phyloP scores from a whole-genome alignment of 2,113 vertebrate species.

The Aix galericulata region DNA sequence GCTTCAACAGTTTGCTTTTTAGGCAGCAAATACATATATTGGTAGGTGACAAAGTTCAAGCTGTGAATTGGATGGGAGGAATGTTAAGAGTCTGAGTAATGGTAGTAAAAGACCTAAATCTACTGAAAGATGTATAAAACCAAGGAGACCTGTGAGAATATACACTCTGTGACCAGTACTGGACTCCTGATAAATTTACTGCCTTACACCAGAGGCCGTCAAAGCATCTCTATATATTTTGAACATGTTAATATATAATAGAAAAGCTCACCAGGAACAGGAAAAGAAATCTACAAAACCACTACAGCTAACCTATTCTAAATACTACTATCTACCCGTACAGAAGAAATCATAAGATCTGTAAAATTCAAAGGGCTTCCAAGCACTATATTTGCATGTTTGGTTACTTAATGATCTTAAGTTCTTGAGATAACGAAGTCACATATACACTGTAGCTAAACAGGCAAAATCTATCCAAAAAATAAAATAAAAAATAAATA shows the following conservation, averaged over 20 bases:
- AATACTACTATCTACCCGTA: not conserved
- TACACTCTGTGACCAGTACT: not conserved
- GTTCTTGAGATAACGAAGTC: not conserved
- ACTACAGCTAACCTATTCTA: not conserved
- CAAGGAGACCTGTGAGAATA: not conserved
- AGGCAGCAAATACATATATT: not conserved
- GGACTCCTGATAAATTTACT: not conserved
- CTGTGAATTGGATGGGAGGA: not conserved
- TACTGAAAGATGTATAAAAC: not conserved
- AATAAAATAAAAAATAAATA: not conserved
- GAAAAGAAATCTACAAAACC: not conserved
- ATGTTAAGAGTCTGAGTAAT: not conserved
- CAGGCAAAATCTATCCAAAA: not conserved
- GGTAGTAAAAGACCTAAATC: constrained; percentile 10
- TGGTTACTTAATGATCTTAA: not conserved
- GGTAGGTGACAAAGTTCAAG: constrained; percentile 34
- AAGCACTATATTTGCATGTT: not conserved
- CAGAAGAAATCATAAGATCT: not conserved
- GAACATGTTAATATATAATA: not conserved
- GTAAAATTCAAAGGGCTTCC: not conserved
- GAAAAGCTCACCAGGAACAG: not conserved
- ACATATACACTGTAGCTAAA: not conserved
- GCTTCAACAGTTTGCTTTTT: constrained; percentile 39
- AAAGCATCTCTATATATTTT: not conserved
- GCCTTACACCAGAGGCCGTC: not conserved